Evolutionary conservation across 2,113 vertebrate species (phyloP), one percentile per base, ranked within the genome.

Genomic region (Colinus virginianus): DNA sequence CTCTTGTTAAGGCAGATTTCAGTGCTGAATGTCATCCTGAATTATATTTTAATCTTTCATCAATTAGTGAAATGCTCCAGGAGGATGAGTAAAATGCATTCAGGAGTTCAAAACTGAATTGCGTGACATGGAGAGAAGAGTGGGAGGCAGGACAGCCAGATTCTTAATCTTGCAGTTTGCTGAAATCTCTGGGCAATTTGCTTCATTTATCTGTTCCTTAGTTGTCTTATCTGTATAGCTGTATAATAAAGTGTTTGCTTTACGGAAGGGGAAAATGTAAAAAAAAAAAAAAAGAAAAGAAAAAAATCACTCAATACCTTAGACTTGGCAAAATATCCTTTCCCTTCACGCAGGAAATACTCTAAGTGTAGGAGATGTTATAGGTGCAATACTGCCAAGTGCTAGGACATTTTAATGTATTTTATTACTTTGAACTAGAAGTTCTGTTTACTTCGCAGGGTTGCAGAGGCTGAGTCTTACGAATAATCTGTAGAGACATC

Each of bases 21-120:
- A 86, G 91, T 69, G 69, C 72, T 36, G 76, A 90, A 83, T 94
- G 95, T 96, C 95, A 94, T 66, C 43, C 38, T 72, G 90, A 95
- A 88, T 96, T 96, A 94, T 58, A 83, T 75, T 94, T 95, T 95
- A 91, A 88, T 91, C 72, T 80, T 96, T 95, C 72, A 76, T 58
- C 90, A 91, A 84, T 96, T 94, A 94, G 90, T 78, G 87, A 91
- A 92, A 91, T 61, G 68, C 84, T 94, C 56, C 76, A 93, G 84
- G 89, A 95, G 51, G 87, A 95, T 64, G 45, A 91, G 64, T 45
- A 91, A 96, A 91, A 93, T 42, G 16, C 55, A 88, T 88, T 91
- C 58, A 75, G n/a, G 64, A 86, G 64, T 83, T 95, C 81, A 83
- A 70, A 89, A 72, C 78, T 71, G 62, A 90, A 77, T 48, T 34